Conservation (phyloP, 2,797 vertebrate genomes). For the Etheostoma perlongum region DNA sequence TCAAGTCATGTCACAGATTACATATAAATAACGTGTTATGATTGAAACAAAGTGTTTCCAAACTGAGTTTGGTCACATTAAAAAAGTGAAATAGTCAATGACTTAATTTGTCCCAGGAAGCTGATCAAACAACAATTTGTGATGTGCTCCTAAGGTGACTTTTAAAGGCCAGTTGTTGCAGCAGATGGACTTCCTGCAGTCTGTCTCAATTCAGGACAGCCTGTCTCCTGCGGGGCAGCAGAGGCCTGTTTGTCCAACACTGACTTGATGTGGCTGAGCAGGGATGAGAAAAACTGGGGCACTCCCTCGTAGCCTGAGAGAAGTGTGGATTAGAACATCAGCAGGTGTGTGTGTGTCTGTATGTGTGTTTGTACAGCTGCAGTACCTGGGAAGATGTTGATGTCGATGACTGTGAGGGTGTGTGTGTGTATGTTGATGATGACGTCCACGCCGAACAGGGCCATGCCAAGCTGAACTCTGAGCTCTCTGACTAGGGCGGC, state of each 20-base stretch:
- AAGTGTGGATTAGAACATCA: conserved; percentile 10
- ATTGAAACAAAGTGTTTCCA: not conserved
- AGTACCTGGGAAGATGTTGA: conserved; percentile 86
- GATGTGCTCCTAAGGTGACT: not conserved
- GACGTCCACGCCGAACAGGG: conserved; percentile 85
- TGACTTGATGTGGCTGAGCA: conserved; percentile 81
- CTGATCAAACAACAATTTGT: not conserved
- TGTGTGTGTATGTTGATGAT: conserved; percentile 81
- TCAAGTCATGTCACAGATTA: not conserved
- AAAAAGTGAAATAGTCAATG: not conserved
- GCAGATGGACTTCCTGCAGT: conserved; percentile 24
- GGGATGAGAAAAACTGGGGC: conserved; percentile 83
- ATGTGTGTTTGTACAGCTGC: not conserved
- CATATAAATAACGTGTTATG: conserved; percentile 4
- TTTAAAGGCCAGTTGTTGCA: not conserved
- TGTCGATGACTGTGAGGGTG: conserved; percentile 84
- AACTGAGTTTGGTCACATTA: conserved; percentile 3
- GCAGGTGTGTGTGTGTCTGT: not conserved
- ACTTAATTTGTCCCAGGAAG: conserved; percentile 4
- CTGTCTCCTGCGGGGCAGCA: not conserved
- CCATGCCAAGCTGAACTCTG: conserved; percentile 78
- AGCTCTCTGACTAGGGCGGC: conserved; percentile 78
- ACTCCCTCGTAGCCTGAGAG: conserved; percentile 85
- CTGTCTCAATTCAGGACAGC: conserved; percentile 12
- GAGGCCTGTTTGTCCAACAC: conserved; percentile 66